A percentile compares a stretch with the other conserved stretches of the same genome.
These are phyloP conservation scores for Idris sp. DNA, from an alignment of 1,140 invertebrate genomes.

Conservation along the genomic window DNA sequence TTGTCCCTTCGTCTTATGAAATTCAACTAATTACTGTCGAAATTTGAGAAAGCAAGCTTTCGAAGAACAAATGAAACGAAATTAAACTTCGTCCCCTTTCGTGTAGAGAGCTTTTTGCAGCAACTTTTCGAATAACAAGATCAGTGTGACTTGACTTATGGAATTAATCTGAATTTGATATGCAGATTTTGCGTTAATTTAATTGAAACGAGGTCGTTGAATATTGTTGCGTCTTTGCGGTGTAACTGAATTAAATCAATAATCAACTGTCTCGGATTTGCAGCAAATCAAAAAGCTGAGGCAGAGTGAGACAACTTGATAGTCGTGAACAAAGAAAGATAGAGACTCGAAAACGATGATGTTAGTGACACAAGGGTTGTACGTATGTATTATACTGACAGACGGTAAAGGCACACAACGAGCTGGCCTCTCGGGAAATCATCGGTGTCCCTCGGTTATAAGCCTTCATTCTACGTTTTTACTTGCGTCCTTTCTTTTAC, in stretches of 20 bases:
- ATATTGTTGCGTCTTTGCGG: slow-evolving; percentile 56
- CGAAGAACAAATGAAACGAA: slow-evolving; percentile 7
- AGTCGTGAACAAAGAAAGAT: slow-evolving; percentile 2
- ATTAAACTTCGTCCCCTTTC: slow-evolving; percentile 45
- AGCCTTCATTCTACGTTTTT: slow-evolving; percentile 46
- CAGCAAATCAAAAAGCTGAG: not conserved
- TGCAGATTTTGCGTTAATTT: slow-evolving; percentile 61
- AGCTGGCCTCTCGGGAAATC: slow-evolving; percentile 73
- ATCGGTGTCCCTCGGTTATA: slow-evolving; percentile 70
- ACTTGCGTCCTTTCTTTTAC: slow-evolving; percentile 31
- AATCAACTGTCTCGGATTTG: slow-evolving; percentile 58
- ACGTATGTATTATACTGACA: slow-evolving; percentile 52
- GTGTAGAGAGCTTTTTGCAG: no score
- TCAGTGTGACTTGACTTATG: slow-evolving; percentile 49
- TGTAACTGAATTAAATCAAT: slow-evolving; percentile 46
- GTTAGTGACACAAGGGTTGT: slow-evolving; percentile 57
- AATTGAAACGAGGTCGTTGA: slow-evolving; percentile 39
- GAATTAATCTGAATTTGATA: slow-evolving; percentile 55
- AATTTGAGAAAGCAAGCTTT: slow-evolving; percentile 6
- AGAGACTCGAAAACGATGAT: slow-evolving; percentile 61
- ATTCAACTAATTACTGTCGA: slow-evolving; percentile 23
- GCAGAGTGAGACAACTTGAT: slow-evolving; percentile 20
- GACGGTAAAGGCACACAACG: slow-evolving; percentile 57
- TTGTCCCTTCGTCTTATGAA: slow-evolving; percentile 12
- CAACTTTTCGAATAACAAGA: no score